Conservation (phyloP, 1,140 invertebrate species). For the Cylas formicarius region DNA sequence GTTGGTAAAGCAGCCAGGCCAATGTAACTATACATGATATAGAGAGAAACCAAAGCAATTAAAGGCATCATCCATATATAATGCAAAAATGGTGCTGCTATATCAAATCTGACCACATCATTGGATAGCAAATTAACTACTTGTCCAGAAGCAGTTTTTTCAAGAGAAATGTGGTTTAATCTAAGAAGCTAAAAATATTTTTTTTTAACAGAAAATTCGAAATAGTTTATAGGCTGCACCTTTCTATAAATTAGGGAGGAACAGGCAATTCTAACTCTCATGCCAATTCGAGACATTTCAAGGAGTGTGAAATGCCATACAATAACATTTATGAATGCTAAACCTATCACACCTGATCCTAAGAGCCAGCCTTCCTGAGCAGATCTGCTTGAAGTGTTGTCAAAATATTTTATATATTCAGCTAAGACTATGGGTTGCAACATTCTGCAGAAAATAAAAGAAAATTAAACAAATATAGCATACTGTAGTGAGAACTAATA, state of each 20-base stretch:
- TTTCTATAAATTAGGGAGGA: conserved; percentile 52
- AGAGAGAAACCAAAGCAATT: conserved; percentile 52
- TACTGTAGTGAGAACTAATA: no score
- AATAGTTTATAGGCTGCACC: conserved; percentile 43
- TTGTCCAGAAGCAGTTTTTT: conserved; percentile 61
- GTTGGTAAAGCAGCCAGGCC: conserved; percentile 53
- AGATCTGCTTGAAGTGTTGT: conserved; percentile 3
- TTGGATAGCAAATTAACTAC: conserved; percentile 80
- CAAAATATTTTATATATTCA: conserved; percentile 43
- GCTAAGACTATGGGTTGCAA: conserved; percentile 30
- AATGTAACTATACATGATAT: conserved; percentile 62
- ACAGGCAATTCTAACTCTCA: conserved; percentile 48
- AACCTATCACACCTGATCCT: conserved; percentile 42
- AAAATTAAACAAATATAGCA: conserved; percentile 3
- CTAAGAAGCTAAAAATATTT: conserved; percentile 27
- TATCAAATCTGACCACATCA: conserved; percentile 59
- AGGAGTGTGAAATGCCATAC: conserved; percentile 43
- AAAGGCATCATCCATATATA: conserved; percentile 39
- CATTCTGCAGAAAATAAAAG: conserved; percentile 24
- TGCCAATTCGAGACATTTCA: conserved; percentile 45
- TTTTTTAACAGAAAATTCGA: conserved; percentile 8
- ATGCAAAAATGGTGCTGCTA: conserved; percentile 46
- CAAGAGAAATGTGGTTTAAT: conserved; percentile 32
- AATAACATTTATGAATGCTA: conserved; percentile 40
- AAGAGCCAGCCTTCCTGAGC: conserved; percentile 42